Percentiles rank a stretch among this genome's conserved stretches.
Evolutionary conservation across 2,888 invertebrate genomes (phyloP).

Genomic region (Monoplex corrugatus): DNA sequence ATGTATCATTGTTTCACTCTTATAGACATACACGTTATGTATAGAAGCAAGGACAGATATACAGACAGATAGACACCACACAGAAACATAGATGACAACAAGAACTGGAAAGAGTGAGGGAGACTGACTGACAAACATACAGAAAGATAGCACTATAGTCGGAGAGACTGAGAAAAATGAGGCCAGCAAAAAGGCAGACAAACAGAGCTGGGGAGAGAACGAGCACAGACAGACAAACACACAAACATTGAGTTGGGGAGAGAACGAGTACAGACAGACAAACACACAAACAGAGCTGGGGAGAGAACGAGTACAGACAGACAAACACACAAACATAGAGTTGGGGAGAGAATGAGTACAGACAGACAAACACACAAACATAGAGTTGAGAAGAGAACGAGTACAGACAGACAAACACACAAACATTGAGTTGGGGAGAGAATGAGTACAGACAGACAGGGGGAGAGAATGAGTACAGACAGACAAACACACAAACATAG

Average conservation of each 20-base stretch:
- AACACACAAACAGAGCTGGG: background rate
- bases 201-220: too few relatives aligned
- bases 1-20: background rate
- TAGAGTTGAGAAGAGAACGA: background rate
- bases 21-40: background rate
- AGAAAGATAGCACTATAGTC: too few relatives aligned
- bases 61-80: background rate
- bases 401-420: background rate
- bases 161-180: too few relatives aligned
- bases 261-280: background rate
- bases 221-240: too few relatives aligned
- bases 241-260: background rate
- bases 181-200: too few relatives aligned
- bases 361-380: background rate
- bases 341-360: background rate
- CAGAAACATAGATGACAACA: too few relatives aligned
- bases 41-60: background rate
- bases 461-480: background rate
- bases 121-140: too few relatives aligned
- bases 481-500: background rate
- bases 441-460: background rate
- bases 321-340: background rate
- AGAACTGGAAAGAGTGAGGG: too few relatives aligned
- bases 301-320: background rate
- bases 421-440: too few relatives aligned